Base-by-base conservation (phyloP, 1,140 invertebrate species). In the Drosophila pallidifrons region DNA sequence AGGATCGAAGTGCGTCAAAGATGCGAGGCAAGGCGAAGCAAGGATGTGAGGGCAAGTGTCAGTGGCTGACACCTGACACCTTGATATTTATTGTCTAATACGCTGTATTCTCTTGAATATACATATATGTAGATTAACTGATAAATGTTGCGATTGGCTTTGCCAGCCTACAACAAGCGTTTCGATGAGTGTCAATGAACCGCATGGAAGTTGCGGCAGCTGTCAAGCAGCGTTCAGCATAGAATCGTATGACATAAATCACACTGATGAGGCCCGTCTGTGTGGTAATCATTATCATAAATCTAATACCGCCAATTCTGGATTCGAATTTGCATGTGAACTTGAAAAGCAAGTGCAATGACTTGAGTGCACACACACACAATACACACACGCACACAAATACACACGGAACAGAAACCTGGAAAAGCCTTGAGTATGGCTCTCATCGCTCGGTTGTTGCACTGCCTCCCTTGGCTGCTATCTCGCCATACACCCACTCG, bases 251-350 rank as follows among this genome's bases (percentile, higher is more conserved):
- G 74, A 61, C 55, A 85, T 85, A 71, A 81, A 70, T 58, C 73
- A 59, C 73, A 59, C 45, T 64, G 79, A 80, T 74, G 74, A 55
- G 73, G 73, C 57, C 25, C 45, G 54, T 46, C 38, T 58, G 51
- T 55, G n/a, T 60, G 20, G 47, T 46, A 58, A 46, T 52, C 72
- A 70, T 68, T 81, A 85, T 86, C 80, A 81, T 87, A 83, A 83
- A 87, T 87, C 83, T 88, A 78, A 83, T 72, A 51, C 28, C 25
- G 54, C 67, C 77, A 75, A 70, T 88, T 85, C 77, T 49, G 77
- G 81, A 72, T 81, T 74, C 65, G 77, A 78, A 87, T 87, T 87
- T 83, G 83, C 83, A 88, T 89, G 77, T 87, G 83, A 87, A 87
- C 83, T 87, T 87, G 83, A 87, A 60, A 68, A 45, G 1, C 41